Conservation (phyloP, 1,140 invertebrate species). For the Helicorthomorpha holstii region DNA sequence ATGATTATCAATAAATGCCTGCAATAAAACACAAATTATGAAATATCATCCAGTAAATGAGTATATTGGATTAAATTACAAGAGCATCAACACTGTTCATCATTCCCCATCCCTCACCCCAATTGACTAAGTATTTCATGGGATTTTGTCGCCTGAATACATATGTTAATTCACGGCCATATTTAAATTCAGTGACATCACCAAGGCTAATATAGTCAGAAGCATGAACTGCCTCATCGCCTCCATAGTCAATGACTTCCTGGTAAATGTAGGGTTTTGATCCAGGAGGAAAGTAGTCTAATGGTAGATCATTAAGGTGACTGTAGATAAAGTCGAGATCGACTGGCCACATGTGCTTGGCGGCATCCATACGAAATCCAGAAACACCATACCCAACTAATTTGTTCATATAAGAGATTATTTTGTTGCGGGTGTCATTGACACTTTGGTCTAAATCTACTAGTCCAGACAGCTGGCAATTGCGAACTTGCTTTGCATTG, state of each 20-base stretch:
- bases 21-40: too few species aligned
- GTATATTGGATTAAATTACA: too few species aligned
- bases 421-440: constrained; percentile 46
- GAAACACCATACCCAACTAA: constrained; percentile 58
- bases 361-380: constrained; percentile 56
- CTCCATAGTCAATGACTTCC: constrained; percentile 60
- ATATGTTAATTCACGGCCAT: constrained; percentile 36
- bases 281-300: constrained; percentile 34
- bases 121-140: constrained; percentile 14
- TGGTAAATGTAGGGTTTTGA: constrained; percentile 49
- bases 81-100: constrained; percentile 20
- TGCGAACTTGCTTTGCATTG: constrained; percentile 28
- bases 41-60: too few species aligned
- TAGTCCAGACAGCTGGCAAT: constrained; percentile 52
- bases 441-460: constrained; percentile 49
- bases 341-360: constrained; percentile 67
- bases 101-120: constrained; percentile 28
- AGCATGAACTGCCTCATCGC: constrained; percentile 45
- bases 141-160: constrained; percentile 33
- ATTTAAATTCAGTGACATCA: constrained; percentile 57
- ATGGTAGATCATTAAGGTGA: constrained; percentile 39
- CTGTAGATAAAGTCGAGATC: constrained; percentile 44
- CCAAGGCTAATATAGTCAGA: constrained; percentile 45
- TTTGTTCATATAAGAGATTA: constrained; percentile 48
- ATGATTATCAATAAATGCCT: constrained; percentile 40